Base-by-base conservation (phyloP, 2,888 invertebrate genomes). In the Phytoseiulus persimilis region DNA sequence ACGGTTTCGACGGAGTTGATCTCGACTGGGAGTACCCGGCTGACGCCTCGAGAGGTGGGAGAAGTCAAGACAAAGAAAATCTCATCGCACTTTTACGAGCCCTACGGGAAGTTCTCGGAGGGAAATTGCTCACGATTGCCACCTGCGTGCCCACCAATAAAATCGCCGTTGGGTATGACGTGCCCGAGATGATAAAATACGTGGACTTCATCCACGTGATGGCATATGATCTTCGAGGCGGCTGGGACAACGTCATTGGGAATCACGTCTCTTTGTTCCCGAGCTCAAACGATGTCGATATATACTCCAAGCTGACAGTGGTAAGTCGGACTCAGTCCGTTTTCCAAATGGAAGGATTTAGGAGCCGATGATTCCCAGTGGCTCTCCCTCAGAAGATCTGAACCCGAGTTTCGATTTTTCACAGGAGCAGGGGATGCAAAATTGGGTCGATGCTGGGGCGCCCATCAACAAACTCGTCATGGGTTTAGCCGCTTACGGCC, bases 21-120 rank as follows among this genome's bases (percentile, higher is more conserved):
- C 87, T 87, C 33, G 87, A 87, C 33, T 87, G 87, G 87, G 87
- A 87, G 33, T 45, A 87, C 33, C 87, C 87, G 11, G 87, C 87
- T n/a, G 87, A 87, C 87, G n/a, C 45, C 39, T 28, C 31, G 5
- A 87, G 87, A 14, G 87, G 87, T 28, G 87, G 87, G 3, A 33
- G 31, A 33, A 33, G 31, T 6, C 39, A 33, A 6, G 87, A 87
- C 23, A 87, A 87, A 32, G 87, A 2, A 6, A 87, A 87, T 45
- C 87, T 87, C 45, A 87, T 87, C 32, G n/a, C 5, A 9, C 87
- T 87, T 3, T 39, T 87, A 45, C 32, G 45, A 31, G 87, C 32
- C 9, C 45, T 87, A 9, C 87, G 87, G n/a, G 11, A 87, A 32
- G 87, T 31, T 87, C 32, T 87, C 9, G 87, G 87, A 9, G 5